Evolutionary conservation across 1,140 invertebrate genomes (phyloP), one percentile per base, ranked within the genome.

Genomic region (Melipona quadrifasciata): DNA sequence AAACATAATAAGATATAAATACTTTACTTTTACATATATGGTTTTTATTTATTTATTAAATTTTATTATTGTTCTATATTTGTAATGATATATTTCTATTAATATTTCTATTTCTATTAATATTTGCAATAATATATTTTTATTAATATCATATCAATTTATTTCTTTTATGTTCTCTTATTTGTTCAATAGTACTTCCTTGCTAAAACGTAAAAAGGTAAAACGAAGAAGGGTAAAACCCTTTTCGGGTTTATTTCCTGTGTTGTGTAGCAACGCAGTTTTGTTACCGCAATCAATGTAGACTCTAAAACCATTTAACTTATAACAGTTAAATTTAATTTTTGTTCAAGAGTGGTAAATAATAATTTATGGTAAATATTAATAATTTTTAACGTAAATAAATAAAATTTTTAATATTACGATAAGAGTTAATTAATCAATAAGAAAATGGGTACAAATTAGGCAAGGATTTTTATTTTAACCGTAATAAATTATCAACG

Each of bases 181-280:
- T 24, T 61, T 14, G 24, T 24, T n/a, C 58, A 24, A 14, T n/a
- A 27, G 12, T 16, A 1, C 53, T 64, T n/a, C 12, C 12, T 21
- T 34, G 21, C 24, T 10, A 24, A 19, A n/a, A 3, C 5, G 58
- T n/a, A 61, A 61, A 24, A 61, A 12, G 58, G 34, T 39, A 12
- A 47, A 34, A 24, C 14, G n/a, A 2, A 67, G 12, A 47, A 51
- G 80, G 39, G 39, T 74, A 31, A 34, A 64, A 39, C 10, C n/a
- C n/a, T n/a, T n/a, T n/a, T n/a, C n/a, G n/a, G n/a, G 8, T 16
- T 4, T 10, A 16, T n/a, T 21, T 12, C 51, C 51, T 80, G 24
- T 27, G 27, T 55, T 16, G 27, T 10, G 31, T 82, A 67, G 80
- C 80, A 82, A 82, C 80, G 19, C 21, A 51, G 4, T 8, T 47